phyloP scores from a whole-genome alignment of 2,797 vertebrate genomes.

The Catharus ustulatus region DNA sequence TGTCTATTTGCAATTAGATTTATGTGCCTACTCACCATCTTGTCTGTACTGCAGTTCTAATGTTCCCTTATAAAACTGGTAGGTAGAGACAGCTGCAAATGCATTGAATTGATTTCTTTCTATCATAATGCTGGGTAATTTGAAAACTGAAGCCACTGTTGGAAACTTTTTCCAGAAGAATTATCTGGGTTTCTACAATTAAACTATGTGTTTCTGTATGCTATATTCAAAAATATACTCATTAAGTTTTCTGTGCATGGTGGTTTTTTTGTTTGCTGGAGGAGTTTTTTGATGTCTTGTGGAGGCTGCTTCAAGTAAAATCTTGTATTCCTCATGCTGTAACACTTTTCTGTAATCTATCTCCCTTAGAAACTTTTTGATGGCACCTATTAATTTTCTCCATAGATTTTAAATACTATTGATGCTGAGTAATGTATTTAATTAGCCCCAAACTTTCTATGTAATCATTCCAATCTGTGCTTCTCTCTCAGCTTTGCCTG shows the following conservation, averaged over 20 bases:
- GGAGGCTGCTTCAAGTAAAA: slow-evolving; percentile 11
- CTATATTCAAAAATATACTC: background rate
- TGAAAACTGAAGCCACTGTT: background rate
- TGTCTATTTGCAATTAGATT: background rate
- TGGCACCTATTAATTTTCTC: slow-evolving; percentile 74
- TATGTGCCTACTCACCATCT: background rate
- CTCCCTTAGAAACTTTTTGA: slow-evolving; percentile 65
- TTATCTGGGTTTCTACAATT: background rate
- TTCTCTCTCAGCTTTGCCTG: slow-evolving; percentile 66
- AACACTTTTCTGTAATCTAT: slow-evolving; percentile 75
- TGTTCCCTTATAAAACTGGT: background rate
- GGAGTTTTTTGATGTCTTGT: background rate
- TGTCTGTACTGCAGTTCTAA: background rate
- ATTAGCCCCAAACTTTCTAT: slow-evolving; percentile 70
- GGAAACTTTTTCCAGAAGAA: background rate
- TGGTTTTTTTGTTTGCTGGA: background rate
- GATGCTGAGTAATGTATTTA: slow-evolving; percentile 76
- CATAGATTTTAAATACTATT: slow-evolving; percentile 63
- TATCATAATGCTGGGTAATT: background rate
- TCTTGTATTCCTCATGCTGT: slow-evolving; percentile 58
- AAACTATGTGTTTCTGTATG: background rate
- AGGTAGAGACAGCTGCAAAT: background rate
- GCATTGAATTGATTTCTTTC: background rate
- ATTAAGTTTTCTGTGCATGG: background rate
- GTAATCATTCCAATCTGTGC: slow-evolving; percentile 84